Evolutionary conservation across 2,888 invertebrate genomes (phyloP).

Genomic region (Eupithecia vulgata): DNA sequence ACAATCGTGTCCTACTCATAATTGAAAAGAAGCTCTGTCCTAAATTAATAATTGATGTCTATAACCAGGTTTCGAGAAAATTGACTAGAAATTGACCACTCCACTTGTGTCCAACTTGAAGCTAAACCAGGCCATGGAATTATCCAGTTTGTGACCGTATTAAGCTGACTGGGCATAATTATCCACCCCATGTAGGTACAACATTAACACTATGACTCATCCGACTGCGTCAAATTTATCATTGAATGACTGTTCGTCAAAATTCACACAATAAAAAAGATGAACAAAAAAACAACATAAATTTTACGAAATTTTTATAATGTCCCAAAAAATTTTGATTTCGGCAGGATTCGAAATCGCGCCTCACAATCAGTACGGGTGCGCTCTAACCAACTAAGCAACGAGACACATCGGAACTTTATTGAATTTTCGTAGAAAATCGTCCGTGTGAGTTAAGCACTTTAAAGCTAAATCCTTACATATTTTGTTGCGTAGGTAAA

Average conservation of each 20-base stretch:
- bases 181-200: not conserved
- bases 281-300: not conserved
- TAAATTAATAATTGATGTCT: conserved; percentile 21
- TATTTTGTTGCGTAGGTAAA: too few species aligned
- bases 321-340: too few species aligned
- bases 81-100: not conserved
- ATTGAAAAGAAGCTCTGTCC: not conserved
- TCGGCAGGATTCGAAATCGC: too few species aligned
- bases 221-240: not conserved
- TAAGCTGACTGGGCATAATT: not conserved
- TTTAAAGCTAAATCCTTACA: too few species aligned
- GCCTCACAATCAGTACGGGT: too few species aligned
- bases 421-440: too few species aligned
- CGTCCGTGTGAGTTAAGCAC: too few species aligned
- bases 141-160: conserved; percentile 8
- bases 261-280: not conserved
- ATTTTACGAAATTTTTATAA: too few species aligned
- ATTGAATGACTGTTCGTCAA: not conserved
- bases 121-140: conserved; percentile 7
- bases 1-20: not conserved
- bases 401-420: too few species aligned
- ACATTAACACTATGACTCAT: not conserved
- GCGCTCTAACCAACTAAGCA: too few species aligned
- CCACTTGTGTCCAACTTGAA: not conserved
- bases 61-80: conserved; percentile 22